Evolutionary conservation across 2,113 vertebrate species (phyloP).

Genomic region (Oenanthe oenanthe): DNA sequence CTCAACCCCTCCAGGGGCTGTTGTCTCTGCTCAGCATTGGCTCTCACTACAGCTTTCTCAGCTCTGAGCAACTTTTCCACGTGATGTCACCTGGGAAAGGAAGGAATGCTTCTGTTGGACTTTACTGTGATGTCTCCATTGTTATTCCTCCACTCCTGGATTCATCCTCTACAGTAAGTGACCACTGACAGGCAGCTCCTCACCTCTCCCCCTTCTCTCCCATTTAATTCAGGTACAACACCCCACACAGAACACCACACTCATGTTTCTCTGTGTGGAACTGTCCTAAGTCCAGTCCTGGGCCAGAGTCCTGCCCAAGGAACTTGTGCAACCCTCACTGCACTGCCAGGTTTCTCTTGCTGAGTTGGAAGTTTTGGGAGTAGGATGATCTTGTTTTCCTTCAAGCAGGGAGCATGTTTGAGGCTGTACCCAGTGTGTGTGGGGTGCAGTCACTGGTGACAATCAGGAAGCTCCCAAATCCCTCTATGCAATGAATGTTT

Average conservation of each 20-base stretch:
- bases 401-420: neutral
- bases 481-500: neutral
- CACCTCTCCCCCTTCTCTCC: neutral
- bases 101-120: neutral
- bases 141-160: neutral
- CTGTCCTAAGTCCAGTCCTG: neutral
- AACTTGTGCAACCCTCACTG: neutral
- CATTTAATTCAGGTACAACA: neutral
- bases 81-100: neutral
- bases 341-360: neutral
- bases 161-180: neutral
- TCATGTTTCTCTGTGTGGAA: neutral
- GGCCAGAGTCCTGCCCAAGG: neutral
- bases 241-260: neutral
- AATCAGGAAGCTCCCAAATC: neutral
- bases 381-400: neutral
- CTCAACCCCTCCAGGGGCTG: neutral
- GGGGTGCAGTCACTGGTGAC: neutral
- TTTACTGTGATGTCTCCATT: neutral
- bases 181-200: neutral
- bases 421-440: neutral
- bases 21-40: neutral
- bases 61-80: rapidly evolving
- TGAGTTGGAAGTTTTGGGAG: neutral
- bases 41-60: neutral